Conservation (phyloP, 2,888 invertebrate genomes). For the Netelia melanura region DNA sequence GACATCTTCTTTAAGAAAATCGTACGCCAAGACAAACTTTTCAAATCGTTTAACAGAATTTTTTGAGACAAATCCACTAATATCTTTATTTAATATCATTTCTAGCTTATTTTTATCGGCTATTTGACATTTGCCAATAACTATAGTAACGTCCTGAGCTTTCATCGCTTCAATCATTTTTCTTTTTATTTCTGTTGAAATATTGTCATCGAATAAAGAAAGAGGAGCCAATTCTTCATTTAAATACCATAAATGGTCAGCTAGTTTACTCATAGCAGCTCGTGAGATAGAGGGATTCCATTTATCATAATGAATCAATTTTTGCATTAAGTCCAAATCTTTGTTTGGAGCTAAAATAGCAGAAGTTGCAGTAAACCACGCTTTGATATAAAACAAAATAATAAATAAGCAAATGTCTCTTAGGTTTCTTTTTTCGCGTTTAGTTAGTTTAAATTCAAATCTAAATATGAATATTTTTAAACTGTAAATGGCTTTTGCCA, state of each 20-base stretch:
- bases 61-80: not conserved
- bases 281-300: not conserved
- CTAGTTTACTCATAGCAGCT: not conserved
- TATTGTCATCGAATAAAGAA: slow-evolving; percentile 10
- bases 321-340: not conserved
- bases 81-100: not conserved
- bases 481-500: slow-evolving; percentile 21
- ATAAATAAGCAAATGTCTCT: not conserved
- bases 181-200: not conserved
- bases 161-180: slow-evolving; percentile 11
- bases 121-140: too few relatives aligned
- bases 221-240: not conserved
- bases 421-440: not conserved
- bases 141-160: slow-evolving; percentile 2
- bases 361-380: not conserved
- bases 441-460: slow-evolving; percentile 19
- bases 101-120: not conserved
- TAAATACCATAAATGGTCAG: slow-evolving; percentile 4
- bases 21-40: too few relatives aligned
- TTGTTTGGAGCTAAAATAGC: not conserved
- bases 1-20: slow-evolving; percentile 10
- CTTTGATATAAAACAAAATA: not conserved
- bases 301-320: not conserved
- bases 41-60: not conserved
- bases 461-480: slow-evolving; percentile 31